Evolutionary conservation across 2,797 vertebrate species (phyloP).

Genomic region (Glyptemys insculpta): DNA sequence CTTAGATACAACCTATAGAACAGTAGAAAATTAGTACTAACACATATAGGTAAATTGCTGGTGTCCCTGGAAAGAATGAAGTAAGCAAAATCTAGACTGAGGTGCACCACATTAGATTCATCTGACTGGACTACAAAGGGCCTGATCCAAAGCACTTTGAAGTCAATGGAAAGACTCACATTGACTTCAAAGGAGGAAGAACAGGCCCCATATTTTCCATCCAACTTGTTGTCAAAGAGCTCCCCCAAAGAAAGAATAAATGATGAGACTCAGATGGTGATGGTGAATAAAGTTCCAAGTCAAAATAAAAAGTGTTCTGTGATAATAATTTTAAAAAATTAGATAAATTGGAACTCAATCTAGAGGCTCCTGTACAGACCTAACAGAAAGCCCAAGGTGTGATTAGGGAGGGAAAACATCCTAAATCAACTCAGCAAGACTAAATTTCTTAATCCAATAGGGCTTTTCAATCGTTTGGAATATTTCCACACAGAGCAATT

Average conservation of each 20-base stretch:
- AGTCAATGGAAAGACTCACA: neutral
- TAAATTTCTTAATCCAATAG: neutral
- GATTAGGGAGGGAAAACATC: neutral
- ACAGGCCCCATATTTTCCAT: neutral
- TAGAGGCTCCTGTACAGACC: neutral
- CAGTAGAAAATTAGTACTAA: neutral
- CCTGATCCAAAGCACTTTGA: neutral
- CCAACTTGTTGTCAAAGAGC: neutral
- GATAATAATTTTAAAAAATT: neutral
- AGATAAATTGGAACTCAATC: neutral
- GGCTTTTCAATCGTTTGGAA: neutral
- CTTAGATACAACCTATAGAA: neutral
- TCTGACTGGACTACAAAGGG: neutral
- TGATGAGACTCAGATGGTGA: neutral
- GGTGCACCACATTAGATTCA: neutral
- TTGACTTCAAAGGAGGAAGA: neutral
- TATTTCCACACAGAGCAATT: neutral
- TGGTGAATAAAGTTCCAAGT: neutral
- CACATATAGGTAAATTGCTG: neutral
- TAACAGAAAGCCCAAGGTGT: neutral
- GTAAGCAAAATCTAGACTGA: neutral
- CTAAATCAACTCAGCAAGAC: neutral
- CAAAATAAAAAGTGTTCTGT: neutral
- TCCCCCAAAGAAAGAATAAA: neutral
- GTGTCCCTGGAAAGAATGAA: neutral